Evolutionary conservation across 37 sponge, comb jelly and placozoan genomes (phyloP), one percentile per base, ranked within the genome.

Genomic region (Ianthella basta): DNA sequence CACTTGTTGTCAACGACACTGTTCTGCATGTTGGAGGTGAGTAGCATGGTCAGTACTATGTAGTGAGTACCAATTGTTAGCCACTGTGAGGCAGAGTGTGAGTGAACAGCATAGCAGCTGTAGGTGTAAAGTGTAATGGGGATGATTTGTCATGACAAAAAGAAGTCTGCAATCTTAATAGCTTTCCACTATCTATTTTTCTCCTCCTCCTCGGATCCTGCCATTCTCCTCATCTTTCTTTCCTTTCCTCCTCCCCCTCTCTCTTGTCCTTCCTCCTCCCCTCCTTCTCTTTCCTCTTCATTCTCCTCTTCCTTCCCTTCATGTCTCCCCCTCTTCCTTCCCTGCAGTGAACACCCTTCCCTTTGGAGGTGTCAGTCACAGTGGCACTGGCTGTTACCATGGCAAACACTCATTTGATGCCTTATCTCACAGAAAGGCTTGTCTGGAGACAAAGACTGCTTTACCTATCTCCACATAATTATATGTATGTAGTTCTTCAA

Each of bases 311-410:
- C n/a, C n/a, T n/a, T n/a, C n/a, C n/a, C n/a, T n/a, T n/a, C n/a
- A n/a, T n/a, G n/a, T n/a, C n/a, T n/a, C n/a, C 24, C 27, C 81
- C 34, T 19, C 67, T 35, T 13, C 65, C 27, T 72, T 84, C 53
- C 55, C 15, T 72, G 16, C 55, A 87, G 93, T 91, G 6, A 35
- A 35, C 6, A 81, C 86, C 24, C 83, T 99, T 21, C 99, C 99
- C 13, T 99, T 99, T 91, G 99, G 99, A 23, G 99, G 99, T 32
- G 97, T 99, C 39, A 97, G 99, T 8, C 44, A 93, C 89, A 99
- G 99, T 91, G 99, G 99, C 4, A 84, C 88, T 21, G 99, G 99
- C 55, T 72, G 83, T 32, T 98, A 98, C 73, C 99, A 96, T 63
- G 95, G 95, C 68, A 94, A 92, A 80, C 59, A 67, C 87, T 88